Conservation (phyloP, 2,888 invertebrate genomes). For the Acleris laterana region DNA sequence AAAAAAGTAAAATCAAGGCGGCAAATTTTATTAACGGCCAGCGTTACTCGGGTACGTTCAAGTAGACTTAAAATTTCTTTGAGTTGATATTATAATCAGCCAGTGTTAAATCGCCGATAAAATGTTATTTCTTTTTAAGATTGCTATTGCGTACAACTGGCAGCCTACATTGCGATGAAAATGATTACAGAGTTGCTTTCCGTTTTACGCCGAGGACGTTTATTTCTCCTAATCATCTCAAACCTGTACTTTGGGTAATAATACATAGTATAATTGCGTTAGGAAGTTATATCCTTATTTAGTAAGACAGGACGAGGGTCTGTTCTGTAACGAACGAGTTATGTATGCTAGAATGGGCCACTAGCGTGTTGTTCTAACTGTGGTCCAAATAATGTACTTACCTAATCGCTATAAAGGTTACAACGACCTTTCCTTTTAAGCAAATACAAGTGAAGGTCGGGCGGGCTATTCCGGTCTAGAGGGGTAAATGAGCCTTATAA, state of each 20-base stretch:
- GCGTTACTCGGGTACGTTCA: conserved; percentile 9
- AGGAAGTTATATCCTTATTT: conserved; percentile 45
- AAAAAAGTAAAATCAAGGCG: neutral
- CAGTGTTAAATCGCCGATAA: neutral
- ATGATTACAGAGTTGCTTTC: conserved; percentile 12
- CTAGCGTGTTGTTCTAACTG: conserved; percentile 3
- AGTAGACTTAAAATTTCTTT: conserved; percentile 1
- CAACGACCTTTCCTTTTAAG: neutral
- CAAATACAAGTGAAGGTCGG: too few species aligned
- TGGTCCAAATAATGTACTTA: conserved; percentile 7
- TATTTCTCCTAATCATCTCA: conserved; percentile 3
- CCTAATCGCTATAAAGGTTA: neutral
- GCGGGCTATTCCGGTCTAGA: too few species aligned
- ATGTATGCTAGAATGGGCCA: conserved; percentile 9
- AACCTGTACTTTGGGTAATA: conserved; percentile 19
- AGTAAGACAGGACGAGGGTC: conserved; percentile 38
- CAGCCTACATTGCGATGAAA: conserved; percentile 17
- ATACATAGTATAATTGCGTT: conserved; percentile 12
- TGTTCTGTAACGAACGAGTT: conserved; percentile 14
- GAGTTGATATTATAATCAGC: neutral
- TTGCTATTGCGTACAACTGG: conserved; percentile 10
- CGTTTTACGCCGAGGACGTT: conserved; percentile 13
- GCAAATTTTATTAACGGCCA: conserved; percentile 1
- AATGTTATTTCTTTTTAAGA: neutral
- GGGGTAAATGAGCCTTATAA: too few species aligned